Base-by-base conservation (phyloP, 2,888 invertebrate genomes). In the Lycaena phlaeas region DNA sequence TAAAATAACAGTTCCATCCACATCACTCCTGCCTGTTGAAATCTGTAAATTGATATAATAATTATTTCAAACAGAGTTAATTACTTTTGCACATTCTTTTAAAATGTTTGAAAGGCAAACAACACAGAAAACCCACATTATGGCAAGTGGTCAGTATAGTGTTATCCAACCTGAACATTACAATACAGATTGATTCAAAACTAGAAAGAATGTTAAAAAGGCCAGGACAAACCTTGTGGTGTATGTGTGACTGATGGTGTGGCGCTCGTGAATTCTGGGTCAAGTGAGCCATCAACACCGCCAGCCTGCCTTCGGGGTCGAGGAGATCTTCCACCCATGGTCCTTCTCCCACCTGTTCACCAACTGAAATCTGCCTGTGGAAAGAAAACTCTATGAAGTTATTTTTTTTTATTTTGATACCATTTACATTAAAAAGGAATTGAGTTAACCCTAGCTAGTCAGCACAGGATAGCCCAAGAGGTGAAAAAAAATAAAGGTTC, bases 191-290 rank as follows among this genome's bases (percentile, higher is more conserved):
- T n/a, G n/a, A n/a, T n/a, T n/a, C n/a, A n/a, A n/a, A n/a, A n/a
- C n/a, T n/a, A n/a, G n/a, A n/a, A n/a, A n/a, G n/a, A n/a, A n/a
- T n/a, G n/a, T n/a, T n/a, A n/a, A n/a, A n/a, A n/a, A n/a, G n/a
- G n/a, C n/a, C n/a, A n/a, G n/a, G n/a, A n/a, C n/a, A n/a, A n/a
- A 74, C 77, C 68, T 78, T 78, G 43, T 69, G 74, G 28, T 68
- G 68, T n/a, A 34, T 11, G 37, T 50, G 50, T 1, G 57, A 44
- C 12, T 60, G 62, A 38, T 65, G 66, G 12, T 66, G 64, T 0
- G 68, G 49, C 1, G 56, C 46, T 2, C 72, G 50, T 0, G 67
- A 52, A 44, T 71, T 64, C 45, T 77, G 54, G 55, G 67, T 47
- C 60, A 77, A 57, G 17, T 81, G 82, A 0, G 81, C 81, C 44